Evolutionary conservation across 2,113 vertebrate genomes (phyloP).

Genomic region (Dinomys branickii): DNA sequence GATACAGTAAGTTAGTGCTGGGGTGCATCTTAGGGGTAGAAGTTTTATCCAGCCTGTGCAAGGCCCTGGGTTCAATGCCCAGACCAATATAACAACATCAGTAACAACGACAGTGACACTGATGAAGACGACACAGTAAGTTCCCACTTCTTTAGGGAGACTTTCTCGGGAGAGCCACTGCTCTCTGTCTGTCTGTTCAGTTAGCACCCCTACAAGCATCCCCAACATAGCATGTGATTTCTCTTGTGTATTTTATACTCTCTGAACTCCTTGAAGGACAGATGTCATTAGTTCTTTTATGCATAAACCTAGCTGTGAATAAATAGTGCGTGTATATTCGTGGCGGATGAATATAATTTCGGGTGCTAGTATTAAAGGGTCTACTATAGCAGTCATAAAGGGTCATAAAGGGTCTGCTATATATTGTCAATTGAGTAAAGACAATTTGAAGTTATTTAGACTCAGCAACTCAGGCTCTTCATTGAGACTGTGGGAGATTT

Average conservation of each 20-base stretch:
- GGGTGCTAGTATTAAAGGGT: background rate
- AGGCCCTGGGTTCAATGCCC: background rate
- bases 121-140: background rate
- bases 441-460: background rate
- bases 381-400: background rate
- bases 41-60: background rate
- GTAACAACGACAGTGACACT: background rate
- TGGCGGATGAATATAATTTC: background rate
- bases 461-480: background rate
- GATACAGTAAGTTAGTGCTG: background rate
- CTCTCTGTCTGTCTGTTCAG: background rate
- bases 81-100: background rate
- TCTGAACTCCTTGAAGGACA: background rate
- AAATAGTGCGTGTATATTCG: background rate
- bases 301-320: background rate
- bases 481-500: background rate
- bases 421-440: background rate
- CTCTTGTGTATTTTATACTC: background rate
- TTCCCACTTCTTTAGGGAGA: background rate
- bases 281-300: background rate
- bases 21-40: background rate
- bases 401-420: background rate
- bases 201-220: background rate
- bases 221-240: rapidly evolving
- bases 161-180: background rate